These are phyloP conservation scores for Leptocoma aspasia DNA, from an alignment of 2,113 vertebrate species.

Conservation along the genomic window DNA sequence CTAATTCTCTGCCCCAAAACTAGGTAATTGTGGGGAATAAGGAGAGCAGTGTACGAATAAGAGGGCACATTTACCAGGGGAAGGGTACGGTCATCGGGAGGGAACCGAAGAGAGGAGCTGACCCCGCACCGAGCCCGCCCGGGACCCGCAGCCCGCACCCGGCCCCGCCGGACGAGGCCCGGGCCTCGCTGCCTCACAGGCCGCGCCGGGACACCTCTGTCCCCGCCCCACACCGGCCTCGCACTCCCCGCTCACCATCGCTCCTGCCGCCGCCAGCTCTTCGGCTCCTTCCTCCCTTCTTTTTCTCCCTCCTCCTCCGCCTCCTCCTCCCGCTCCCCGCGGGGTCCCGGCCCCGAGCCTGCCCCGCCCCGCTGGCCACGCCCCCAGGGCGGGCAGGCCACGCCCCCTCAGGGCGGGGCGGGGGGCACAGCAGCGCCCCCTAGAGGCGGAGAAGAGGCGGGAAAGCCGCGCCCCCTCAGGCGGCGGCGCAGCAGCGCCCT, in stretches of 20 bases:
- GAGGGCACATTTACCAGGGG: background rate
- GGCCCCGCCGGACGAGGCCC: background rate
- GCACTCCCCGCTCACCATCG: background rate
- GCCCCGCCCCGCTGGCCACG: background rate
- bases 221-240: background rate
- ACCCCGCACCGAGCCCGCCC: background rate
- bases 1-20: background rate
- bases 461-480: background rate
- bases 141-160: background rate
- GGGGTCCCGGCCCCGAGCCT: background rate
- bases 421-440: background rate
- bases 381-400: accelerated
- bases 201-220: background rate
- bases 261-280: background rate
- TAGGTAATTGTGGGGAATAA: background rate
- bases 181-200: background rate
- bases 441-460: too few species aligned
- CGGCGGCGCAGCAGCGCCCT: background rate
- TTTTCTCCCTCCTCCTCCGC: background rate
- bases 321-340: background rate
- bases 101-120: background rate
- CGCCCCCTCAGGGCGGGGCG: background rate
- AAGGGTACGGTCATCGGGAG: background rate
- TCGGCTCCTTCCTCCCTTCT: too few species aligned
- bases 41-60: accelerated